These are phyloP conservation scores for Drosophila sechellia DNA, from an alignment of 1,140 invertebrate species.

Conservation along the genomic window DNA sequence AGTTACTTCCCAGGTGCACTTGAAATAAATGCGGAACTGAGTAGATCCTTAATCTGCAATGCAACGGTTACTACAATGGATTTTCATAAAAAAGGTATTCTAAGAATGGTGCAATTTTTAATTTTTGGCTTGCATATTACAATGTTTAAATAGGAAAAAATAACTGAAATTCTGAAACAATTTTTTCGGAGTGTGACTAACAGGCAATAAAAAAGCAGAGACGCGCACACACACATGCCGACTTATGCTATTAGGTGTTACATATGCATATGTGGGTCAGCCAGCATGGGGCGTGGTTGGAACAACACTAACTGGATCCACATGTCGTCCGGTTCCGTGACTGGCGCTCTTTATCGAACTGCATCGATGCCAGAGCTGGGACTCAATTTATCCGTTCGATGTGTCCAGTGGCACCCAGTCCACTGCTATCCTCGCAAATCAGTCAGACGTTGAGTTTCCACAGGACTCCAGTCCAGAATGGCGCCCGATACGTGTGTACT, in stretches of 20 bases:
- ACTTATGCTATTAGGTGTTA: conserved; percentile 54
- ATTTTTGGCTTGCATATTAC: too few species aligned
- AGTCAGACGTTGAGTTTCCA: conserved; percentile 48
- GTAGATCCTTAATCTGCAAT: too few species aligned
- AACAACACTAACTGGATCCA: conserved; percentile 61
- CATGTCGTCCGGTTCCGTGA: conserved; percentile 70
- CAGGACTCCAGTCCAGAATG: conserved; percentile 15
- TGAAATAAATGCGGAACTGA: background rate
- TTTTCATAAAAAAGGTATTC: too few species aligned
- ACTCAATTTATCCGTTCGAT: conserved; percentile 32
- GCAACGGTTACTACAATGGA: too few species aligned
- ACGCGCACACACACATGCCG: conserved; percentile 13
- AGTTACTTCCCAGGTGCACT: conserved; percentile 5
- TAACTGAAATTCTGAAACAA: too few species aligned
- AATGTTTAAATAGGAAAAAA: too few species aligned
- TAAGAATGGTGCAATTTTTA: too few species aligned
- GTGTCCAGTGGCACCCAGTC: background rate
- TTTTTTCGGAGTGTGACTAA: conserved; percentile 7
- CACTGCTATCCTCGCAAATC: conserved; percentile 42
- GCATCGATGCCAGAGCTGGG: conserved; percentile 47
- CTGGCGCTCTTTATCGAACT: conserved; percentile 19
- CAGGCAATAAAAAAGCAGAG: conserved; percentile 21
- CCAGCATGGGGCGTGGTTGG: conserved; percentile 34
- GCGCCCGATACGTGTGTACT: conserved; percentile 58
- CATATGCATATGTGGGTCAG: conserved; percentile 76